These are phyloP conservation scores for Ophion ellenae DNA, from an alignment of 2,888 invertebrate species.

Conservation along the genomic window DNA sequence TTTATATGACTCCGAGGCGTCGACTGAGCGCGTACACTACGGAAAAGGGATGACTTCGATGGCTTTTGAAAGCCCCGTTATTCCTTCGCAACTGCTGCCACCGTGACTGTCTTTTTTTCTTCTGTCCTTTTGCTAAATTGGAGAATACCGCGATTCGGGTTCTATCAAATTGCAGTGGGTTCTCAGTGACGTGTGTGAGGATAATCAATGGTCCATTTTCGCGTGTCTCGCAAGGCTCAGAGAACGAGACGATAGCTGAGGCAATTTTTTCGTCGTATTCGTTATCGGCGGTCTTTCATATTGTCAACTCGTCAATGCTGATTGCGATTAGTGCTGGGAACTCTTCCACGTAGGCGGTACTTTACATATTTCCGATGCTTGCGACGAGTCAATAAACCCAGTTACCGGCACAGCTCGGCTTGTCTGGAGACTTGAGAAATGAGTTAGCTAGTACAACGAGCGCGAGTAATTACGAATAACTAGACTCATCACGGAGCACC, in stretches of 20 bases:
- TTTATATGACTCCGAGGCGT: constrained; percentile 57
- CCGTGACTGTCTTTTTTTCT: not conserved
- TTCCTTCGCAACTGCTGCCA: constrained; percentile 9
- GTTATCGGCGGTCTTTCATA: constrained; percentile 1
- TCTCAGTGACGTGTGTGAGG: too few relatives aligned
- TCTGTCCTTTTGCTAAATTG: constrained; percentile 35
- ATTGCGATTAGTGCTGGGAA: constrained; percentile 11
- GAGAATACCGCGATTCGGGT: constrained; percentile 21
- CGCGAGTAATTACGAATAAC: constrained; percentile 76
- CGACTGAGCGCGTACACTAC: constrained; percentile 26
- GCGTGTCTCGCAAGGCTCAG: not conserved
- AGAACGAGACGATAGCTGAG: not conserved
- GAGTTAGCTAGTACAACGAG: constrained; percentile 62
- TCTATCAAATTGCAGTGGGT: constrained; percentile 32
- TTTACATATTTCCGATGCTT: constrained; percentile 44
- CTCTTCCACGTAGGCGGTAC: not conserved
- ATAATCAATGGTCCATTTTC: not conserved
- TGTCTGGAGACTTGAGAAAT: constrained; percentile 72
- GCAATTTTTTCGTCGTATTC: constrained; percentile 3
- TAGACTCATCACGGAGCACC: constrained; percentile 68
- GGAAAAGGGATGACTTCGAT: constrained; percentile 32
- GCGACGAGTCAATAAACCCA: constrained; percentile 46
- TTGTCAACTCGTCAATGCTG: not conserved
- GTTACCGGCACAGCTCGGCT: constrained; percentile 48
- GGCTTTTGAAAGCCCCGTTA: constrained; percentile 8